These are phyloP conservation scores for Caenorhabditis panamensis DNA, from an alignment of 2,888 invertebrate species.

Conservation along the genomic window DNA sequence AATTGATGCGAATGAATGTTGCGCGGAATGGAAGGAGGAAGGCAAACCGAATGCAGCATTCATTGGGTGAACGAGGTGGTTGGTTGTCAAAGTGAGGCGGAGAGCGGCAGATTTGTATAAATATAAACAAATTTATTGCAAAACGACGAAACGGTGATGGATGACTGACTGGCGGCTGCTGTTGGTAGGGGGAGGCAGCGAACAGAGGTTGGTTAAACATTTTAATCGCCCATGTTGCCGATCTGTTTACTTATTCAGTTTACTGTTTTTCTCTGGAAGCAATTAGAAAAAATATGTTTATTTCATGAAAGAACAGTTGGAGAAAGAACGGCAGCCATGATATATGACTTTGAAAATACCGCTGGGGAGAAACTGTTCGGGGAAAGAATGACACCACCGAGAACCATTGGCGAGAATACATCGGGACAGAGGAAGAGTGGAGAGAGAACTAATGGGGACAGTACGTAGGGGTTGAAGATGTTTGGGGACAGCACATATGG, in stretches of 20 bases:
- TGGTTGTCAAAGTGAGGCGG: background rate
- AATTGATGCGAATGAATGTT: constrained; percentile 11
- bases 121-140: constrained; percentile 56
- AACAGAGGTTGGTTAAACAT: constrained; percentile 28
- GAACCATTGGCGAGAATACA: constrained; percentile 66
- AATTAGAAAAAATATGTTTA: no score
- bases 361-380: constrained; percentile 77
- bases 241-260: background rate
- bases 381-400: constrained; percentile 76
- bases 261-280: no score
- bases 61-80: background rate
- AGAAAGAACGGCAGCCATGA: constrained; percentile 77
- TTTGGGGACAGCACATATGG: constrained; percentile 75
- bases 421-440: constrained; percentile 66
- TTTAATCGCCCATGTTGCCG: constrained; percentile 24
- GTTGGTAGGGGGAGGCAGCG: background rate
- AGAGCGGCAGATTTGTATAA: constrained; percentile 1
- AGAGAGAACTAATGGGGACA: constrained; percentile 73
- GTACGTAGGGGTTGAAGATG: constrained; percentile 77
- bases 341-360: constrained; percentile 71
- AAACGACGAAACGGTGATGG: constrained; percentile 13
- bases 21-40: background rate
- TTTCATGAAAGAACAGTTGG: constrained; percentile 73
- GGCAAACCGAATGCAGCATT: no score
- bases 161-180: background rate